Base-by-base conservation (phyloP, 2,797 vertebrate genomes). In the Liasis olivaceus region DNA sequence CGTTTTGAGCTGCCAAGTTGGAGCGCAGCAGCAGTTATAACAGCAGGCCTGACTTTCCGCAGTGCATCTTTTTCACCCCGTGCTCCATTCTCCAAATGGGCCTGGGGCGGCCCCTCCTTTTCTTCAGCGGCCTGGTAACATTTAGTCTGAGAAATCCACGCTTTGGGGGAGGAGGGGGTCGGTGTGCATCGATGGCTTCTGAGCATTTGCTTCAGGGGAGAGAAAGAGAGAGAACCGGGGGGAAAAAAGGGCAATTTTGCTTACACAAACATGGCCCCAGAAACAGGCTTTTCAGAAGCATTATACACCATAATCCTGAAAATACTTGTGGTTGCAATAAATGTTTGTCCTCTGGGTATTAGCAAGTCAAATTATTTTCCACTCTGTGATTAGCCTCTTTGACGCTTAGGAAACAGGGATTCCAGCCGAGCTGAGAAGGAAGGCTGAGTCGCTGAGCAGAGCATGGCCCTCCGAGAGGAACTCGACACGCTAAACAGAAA, bases 351-450 rank as follows among this genome's bases (percentile, higher is more conserved):
- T 42, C 89, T 85, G 47, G 5, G 94, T 94, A 97, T 97, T 97
- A 97, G 97, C 97, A 96, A 97, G 95, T 97, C 97, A 97, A 97
- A 97, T 97, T 94, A 96, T 96, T 96, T 96, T 92, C 96, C 95
- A 77, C 96, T 96, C 92, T 94, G 90, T 96, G 96, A 97, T 97
- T 97, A 97, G 96, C 95, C 94, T 96, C 95, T 95, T 95, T 15
- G 72, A 96, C 95, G 95, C 96, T 96, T 97, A 97, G 96, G 93
- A 95, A 95, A 95, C 95, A 95, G 95, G 96, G 95, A 96, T n/a
- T 96, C 96, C 96, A 96, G 94, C 95, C 0, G 95, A 95, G 96
- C 86, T 91, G 94, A 95, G 95, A 95, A 96, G 95, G 91, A 93
- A 91, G 93, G 93, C 85, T 9, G 47, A 87, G 93, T 93, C 95